A percentile compares a stretch with the other conserved stretches of the same genome.
Evolutionary conservation across 2,888 invertebrate genomes (phyloP).

Genomic region (Bhutanitis thaidina): DNA sequence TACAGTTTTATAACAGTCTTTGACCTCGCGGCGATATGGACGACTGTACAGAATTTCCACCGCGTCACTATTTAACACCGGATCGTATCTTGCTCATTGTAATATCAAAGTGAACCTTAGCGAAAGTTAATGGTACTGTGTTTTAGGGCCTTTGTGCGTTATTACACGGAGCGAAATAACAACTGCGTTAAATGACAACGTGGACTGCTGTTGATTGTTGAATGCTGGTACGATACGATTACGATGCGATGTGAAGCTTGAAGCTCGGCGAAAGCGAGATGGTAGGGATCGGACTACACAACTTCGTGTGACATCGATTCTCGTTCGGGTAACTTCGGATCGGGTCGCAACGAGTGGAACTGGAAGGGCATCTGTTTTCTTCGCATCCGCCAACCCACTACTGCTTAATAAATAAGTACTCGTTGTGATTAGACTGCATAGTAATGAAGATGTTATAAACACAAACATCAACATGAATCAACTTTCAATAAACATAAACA

Average conservation of each 20-base stretch:
- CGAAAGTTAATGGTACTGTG: conserved; percentile 27
- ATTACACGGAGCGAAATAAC: conserved; percentile 38
- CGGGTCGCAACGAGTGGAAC: conserved; percentile 41
- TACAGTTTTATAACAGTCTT: conserved; percentile 51
- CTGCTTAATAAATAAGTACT: not conserved
- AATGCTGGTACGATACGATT: not conserved
- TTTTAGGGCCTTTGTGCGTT: conserved; percentile 24
- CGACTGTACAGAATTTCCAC: conserved; percentile 27
- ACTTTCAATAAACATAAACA: not conserved
- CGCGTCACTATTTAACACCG: conserved; percentile 64
- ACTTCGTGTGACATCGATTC: conserved; percentile 72
- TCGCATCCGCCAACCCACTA: not conserved
- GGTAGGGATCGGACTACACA: conserved; percentile 43
- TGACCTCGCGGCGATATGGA: conserved; percentile 31
- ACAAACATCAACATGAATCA: not conserved
- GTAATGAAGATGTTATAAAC: conserved; percentile 1
- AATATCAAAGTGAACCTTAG: conserved; percentile 30
- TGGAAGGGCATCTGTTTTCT: not conserved
- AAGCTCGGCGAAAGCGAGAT: conserved; percentile 59
- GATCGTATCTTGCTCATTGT: conserved; percentile 72
- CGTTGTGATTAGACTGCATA: not conserved
- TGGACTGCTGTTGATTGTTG: conserved; percentile 37
- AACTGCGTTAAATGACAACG: conserved; percentile 41
- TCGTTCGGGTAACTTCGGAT: conserved; percentile 51
- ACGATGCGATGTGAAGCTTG: conserved; percentile 22